Conservation (phyloP, 2,888 invertebrate species). For the Lathronympha strigana region DNA sequence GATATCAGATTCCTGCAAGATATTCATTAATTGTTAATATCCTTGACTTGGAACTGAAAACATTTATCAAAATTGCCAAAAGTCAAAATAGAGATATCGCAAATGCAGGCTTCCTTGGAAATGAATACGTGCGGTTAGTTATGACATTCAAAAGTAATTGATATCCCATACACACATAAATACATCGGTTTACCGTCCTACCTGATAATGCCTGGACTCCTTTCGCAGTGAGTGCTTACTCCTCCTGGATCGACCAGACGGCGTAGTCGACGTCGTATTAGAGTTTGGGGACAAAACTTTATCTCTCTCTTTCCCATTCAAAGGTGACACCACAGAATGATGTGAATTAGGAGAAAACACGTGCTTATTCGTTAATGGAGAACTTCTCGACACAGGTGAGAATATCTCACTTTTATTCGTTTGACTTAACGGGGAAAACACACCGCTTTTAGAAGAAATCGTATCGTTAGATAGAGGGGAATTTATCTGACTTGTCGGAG, state of each 20-base stretch:
- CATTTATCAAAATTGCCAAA: neutral
- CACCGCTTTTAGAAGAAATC: slow-evolving; percentile 80
- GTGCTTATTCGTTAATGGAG: slow-evolving; percentile 76
- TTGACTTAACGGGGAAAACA: slow-evolving; percentile 81
- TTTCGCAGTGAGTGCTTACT: slow-evolving; percentile 85
- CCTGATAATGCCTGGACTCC: slow-evolving; percentile 89
- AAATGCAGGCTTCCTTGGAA: slow-evolving; percentile 32
- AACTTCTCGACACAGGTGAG: slow-evolving; percentile 77
- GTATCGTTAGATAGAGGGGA: slow-evolving; percentile 82
- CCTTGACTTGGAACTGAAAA: neutral
- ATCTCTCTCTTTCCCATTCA: slow-evolving; percentile 72
- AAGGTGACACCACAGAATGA: slow-evolving; percentile 75
- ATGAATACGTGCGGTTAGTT: slow-evolving; percentile 65
- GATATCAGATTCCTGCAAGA: slow-evolving; percentile 89
- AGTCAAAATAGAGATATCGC: neutral
- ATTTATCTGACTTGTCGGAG: slow-evolving; percentile 82
- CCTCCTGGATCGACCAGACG: slow-evolving; percentile 83
- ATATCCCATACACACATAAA: slow-evolving; percentile 47
- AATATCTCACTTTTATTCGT: slow-evolving; percentile 80
- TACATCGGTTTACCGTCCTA: slow-evolving; percentile 57
- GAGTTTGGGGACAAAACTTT: slow-evolving; percentile 77
- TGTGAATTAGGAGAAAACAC: slow-evolving; percentile 78
- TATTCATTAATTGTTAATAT: neutral
- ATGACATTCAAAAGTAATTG: slow-evolving; percentile 49
- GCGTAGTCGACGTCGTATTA: slow-evolving; percentile 81